phyloP scores from a whole-genome alignment of 2,888 invertebrate species.

The Agrotis clavis region DNA sequence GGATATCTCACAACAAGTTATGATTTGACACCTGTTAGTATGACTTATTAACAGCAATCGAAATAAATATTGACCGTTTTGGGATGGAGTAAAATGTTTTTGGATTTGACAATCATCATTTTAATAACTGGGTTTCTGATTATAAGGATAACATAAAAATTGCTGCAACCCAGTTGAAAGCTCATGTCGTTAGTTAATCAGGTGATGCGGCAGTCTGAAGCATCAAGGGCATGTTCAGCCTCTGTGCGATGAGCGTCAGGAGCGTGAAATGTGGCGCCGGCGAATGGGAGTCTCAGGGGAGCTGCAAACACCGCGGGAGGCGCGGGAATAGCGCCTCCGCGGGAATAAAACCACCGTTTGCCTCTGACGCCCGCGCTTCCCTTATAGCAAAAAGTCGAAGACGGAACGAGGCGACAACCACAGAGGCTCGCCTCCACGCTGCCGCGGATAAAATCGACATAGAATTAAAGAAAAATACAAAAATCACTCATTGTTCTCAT shows the following conservation, averaged over 20 bases:
- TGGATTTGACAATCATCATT: background rate
- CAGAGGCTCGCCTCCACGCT: conserved; percentile 85
- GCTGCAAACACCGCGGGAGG: conserved; percentile 61
- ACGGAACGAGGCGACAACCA: conserved; percentile 89
- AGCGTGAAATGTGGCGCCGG: conserved; percentile 85
- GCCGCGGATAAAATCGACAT: conserved; percentile 90
- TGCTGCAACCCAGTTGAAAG: conserved; percentile 10
- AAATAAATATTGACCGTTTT: background rate
- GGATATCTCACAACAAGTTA: conserved; percentile 25
- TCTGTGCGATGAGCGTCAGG: conserved; percentile 69
- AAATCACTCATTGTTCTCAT: conserved; percentile 91
- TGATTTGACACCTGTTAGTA: conserved; percentile 43
- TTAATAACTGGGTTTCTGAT: background rate
- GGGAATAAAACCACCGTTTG: conserved; percentile 82
- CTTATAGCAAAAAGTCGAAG: conserved; percentile 88
- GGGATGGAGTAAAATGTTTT: background rate
- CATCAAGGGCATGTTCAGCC: conserved; percentile 71
- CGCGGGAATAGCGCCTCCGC: conserved; percentile 76
- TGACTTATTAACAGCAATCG: conserved; percentile 24
- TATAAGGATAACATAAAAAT: background rate
- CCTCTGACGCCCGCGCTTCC: conserved; percentile 86
- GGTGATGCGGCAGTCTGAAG: conserved; percentile 60
- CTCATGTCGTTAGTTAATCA: conserved; percentile 41
- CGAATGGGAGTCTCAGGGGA: conserved; percentile 66
- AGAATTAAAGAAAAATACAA: conserved; percentile 91